Conservation (phyloP, 2,888 invertebrate genomes). For the Lacanobia wlatinum region DNA sequence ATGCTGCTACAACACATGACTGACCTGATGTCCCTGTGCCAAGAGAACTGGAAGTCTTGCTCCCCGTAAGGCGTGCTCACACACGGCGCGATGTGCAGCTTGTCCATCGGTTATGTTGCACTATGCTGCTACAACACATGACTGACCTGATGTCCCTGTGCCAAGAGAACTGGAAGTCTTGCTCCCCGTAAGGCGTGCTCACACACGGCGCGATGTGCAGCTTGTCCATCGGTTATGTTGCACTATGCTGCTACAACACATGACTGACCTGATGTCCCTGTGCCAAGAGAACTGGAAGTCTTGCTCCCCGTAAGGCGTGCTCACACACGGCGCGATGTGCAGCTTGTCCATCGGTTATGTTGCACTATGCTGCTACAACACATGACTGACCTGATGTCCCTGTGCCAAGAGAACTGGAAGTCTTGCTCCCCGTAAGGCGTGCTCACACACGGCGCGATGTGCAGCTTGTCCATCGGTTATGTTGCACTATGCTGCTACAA, state of each 20-base stretch:
- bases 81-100: conserved; percentile 67
- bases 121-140: not conserved
- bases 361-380: not conserved
- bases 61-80: conserved; percentile 83
- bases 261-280: conserved; percentile 92
- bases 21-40: conserved; percentile 95
- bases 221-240: not conserved
- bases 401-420: conserved; percentile 94
- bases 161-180: conserved; percentile 94
- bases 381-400: conserved; percentile 91
- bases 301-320: conserved; percentile 89
- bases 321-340: conserved; percentile 68
- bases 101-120: not conserved
- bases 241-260: not conserved
- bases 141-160: conserved; percentile 93
- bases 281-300: conserved; percentile 94
- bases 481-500: not conserved
- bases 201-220: conserved; percentile 68
- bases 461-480: not conserved
- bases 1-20: conserved; percentile 2
- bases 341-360: conserved; percentile 75
- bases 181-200: conserved; percentile 87
- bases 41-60: conserved; percentile 93
- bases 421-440: conserved; percentile 90
- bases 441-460: conserved; percentile 67